Conservation (phyloP, 2,797 vertebrate species). For the Ceyx erithaca region DNA sequence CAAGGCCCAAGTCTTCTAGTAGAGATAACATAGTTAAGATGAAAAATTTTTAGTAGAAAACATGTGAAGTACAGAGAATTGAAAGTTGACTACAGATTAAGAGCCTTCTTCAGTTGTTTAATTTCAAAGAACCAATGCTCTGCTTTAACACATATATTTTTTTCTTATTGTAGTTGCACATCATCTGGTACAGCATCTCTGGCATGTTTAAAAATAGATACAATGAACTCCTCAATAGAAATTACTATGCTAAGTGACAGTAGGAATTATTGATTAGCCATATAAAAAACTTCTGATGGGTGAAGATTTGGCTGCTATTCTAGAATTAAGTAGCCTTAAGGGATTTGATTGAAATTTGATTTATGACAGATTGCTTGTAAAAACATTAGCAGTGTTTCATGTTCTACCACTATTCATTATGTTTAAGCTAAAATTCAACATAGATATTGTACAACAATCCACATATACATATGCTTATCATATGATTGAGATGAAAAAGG, state of each 20-base stretch:
- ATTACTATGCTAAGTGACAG: not conserved
- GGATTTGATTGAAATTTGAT: conserved; percentile 13
- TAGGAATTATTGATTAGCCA: not conserved
- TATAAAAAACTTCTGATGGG: not conserved
- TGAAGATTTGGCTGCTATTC: not conserved
- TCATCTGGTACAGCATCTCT: not conserved
- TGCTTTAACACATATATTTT: not conserved
- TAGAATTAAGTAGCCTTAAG: not conserved
- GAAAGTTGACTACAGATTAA: not conserved
- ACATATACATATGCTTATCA: not conserved
- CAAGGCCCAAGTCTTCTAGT: not conserved
- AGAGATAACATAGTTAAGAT: not conserved
- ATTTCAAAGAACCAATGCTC: not conserved
- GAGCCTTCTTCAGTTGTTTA: not conserved
- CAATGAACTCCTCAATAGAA: not conserved
- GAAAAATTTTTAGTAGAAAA: not conserved
- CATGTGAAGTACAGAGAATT: not conserved
- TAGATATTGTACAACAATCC: not conserved
- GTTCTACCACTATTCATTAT: conserved; percentile 20
- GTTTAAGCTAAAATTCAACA: conserved; percentile 12
- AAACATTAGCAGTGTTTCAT: not conserved
- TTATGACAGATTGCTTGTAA: conserved; percentile 25
- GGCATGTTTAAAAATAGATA: not conserved
- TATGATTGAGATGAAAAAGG: not conserved
- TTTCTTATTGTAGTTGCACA: not conserved